phyloP scores from a whole-genome alignment of 2,797 vertebrate genomes.

The Sternarchorhynchus goeldii region DNA sequence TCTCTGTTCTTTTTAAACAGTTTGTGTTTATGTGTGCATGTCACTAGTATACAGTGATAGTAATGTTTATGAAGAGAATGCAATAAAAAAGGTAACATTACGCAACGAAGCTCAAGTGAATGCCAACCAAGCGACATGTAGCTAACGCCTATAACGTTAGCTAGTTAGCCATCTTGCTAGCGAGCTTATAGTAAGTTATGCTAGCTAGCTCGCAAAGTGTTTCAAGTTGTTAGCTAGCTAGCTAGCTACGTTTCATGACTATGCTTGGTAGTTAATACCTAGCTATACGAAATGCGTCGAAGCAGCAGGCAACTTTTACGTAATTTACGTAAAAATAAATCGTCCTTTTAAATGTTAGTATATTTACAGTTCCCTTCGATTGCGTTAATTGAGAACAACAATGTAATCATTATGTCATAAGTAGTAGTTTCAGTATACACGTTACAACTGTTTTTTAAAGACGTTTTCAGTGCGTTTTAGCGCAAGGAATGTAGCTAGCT shows the following conservation, averaged over 20 bases:
- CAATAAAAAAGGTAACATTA: not conserved
- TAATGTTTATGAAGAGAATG: not conserved
- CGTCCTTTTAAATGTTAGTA: not conserved
- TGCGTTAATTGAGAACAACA: no score
- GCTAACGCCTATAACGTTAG: conserved; percentile 37
- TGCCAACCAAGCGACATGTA: conserved; percentile 28
- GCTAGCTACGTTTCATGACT: not conserved
- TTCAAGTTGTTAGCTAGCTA: not conserved
- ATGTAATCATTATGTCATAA: conserved; percentile 15
- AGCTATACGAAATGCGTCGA: not conserved
- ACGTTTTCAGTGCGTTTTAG: not conserved
- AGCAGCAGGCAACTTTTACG: not conserved
- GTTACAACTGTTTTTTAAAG: no score
- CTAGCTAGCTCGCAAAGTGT: conserved; percentile 18
- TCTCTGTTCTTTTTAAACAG: not conserved
- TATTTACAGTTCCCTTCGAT: conserved; percentile 16
- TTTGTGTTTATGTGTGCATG: not conserved
- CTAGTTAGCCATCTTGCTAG: conserved; percentile 27
- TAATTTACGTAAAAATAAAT: not conserved
- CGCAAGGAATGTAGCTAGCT: not conserved
- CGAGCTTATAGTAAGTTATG: conserved; percentile 5
- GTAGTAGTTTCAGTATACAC: not conserved
- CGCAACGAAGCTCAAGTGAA: conserved; percentile 21
- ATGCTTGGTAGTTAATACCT: not conserved
- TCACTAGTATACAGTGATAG: not conserved